Conservation (phyloP, 2,797 vertebrate species). For the Rhinichthys osculus region DNA sequence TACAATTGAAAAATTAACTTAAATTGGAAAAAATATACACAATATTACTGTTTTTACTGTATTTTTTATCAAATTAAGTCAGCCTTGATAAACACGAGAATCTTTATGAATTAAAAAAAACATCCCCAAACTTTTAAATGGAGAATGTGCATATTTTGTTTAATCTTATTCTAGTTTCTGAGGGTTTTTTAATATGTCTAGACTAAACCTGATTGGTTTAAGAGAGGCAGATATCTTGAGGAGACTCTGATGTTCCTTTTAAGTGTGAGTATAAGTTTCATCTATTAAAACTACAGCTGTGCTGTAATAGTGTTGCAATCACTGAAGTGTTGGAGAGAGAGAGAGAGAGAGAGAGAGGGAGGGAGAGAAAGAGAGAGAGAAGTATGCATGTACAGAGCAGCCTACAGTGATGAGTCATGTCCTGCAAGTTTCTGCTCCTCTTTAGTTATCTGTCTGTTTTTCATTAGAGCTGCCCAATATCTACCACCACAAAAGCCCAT, state of each 20-base stretch:
- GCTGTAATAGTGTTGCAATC: conserved; percentile 54
- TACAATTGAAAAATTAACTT: neutral
- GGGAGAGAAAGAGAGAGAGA: conserved; percentile 42
- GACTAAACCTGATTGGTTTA: neutral
- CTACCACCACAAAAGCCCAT: conserved; percentile 36
- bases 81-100: neutral
- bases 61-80: neutral
- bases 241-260: conserved; percentile 9
- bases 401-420: conserved; percentile 60
- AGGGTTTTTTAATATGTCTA: neutral
- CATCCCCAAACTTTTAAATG: neutral
- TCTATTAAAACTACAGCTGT: conserved; percentile 39
- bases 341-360: conserved; percentile 41
- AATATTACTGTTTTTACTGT: neutral
- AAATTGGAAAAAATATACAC: neutral
- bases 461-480: conserved; percentile 50
- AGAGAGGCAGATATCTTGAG: conserved; percentile 32
- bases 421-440: conserved; percentile 31
- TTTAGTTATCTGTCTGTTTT: conserved; percentile 46
- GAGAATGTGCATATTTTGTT: neutral
- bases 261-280: conserved; percentile 1
- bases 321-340: conserved; percentile 17
- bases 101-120: neutral
- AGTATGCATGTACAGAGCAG: conserved; percentile 23
- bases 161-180: neutral